phyloP scores from a whole-genome alignment of 2,113 vertebrate genomes.

The Scolopax mira region DNA sequence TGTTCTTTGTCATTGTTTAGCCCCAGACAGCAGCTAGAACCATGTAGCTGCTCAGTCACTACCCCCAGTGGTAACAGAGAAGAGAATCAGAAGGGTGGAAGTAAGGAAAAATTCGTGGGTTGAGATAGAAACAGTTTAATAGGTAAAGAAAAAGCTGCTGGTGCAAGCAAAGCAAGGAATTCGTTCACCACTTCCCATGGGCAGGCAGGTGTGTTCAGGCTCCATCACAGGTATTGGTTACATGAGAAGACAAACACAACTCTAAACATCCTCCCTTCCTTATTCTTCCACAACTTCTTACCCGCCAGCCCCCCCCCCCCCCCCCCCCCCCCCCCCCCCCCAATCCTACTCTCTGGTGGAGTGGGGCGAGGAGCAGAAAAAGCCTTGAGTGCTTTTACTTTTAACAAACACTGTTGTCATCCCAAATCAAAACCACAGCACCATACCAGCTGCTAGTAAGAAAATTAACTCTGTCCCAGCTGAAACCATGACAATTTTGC shows the following conservation, averaged over 20 bases:
- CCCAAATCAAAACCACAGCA: background rate
- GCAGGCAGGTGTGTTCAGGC: background rate
- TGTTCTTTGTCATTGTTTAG: background rate
- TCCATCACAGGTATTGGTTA: background rate
- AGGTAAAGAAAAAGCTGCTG: background rate
- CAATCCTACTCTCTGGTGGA: background rate
- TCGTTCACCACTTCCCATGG: background rate
- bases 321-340: too few species aligned
- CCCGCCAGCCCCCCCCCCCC: too few species aligned
- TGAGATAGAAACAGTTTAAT: background rate
- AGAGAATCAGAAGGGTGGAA: background rate
- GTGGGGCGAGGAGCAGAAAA: background rate
- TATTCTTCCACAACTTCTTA: too few species aligned
- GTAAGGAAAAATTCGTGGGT: background rate
- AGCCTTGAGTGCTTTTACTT: too few species aligned
- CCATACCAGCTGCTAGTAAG: background rate
- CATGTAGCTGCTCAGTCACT: background rate
- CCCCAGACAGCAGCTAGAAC: background rate
- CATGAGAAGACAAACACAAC: background rate
- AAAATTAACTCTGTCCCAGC: background rate
- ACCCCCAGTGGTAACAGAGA: background rate
- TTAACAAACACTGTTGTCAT: background rate
- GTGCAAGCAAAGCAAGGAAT: background rate
- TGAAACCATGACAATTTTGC: background rate
- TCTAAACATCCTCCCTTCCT: background rate